phyloP scores from a whole-genome alignment of 1,140 invertebrate genomes.

The Mamestra configurata region DNA sequence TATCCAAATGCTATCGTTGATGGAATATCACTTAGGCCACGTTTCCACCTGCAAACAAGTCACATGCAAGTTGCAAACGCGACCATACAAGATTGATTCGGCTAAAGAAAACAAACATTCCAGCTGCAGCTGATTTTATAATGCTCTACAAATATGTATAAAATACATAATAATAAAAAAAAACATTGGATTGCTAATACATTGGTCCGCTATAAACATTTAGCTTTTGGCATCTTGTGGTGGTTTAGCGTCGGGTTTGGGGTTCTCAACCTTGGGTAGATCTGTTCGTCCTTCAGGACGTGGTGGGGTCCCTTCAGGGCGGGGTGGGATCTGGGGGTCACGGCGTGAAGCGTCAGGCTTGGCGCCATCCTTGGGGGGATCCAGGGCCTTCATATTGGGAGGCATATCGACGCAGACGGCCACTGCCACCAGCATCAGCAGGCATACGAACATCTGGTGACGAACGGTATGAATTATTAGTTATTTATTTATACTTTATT shows the following conservation, averaged over 20 bases:
- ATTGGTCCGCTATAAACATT: not conserved
- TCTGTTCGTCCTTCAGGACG: not conserved
- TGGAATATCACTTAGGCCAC: too few relatives aligned
- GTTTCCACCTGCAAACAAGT: too few relatives aligned
- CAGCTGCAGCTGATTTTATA: slow-evolving; percentile 47
- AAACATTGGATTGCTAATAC: not conserved
- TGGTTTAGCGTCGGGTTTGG: slow-evolving; percentile 24
- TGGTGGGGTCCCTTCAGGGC: not conserved
- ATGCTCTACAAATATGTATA: slow-evolving; percentile 26
- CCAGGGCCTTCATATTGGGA: not conserved
- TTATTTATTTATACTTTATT: too few relatives aligned
- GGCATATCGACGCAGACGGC: slow-evolving; percentile 7
- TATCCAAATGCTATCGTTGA: too few relatives aligned
- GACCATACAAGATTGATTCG: not conserved
- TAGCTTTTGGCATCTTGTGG: slow-evolving; percentile 32
- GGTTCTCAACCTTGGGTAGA: slow-evolving; percentile 19
- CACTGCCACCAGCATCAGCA: slow-evolving; percentile 25
- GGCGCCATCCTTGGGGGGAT: slow-evolving; percentile 1
- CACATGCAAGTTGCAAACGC: not conserved
- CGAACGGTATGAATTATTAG: too few relatives aligned
- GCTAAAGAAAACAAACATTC: not conserved
- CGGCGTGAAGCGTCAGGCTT: not conserved
- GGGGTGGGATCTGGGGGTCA: not conserved
- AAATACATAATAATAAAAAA: slow-evolving; percentile 16
- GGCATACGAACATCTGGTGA: slow-evolving; percentile 30